These are phyloP conservation scores for Phortica variegata DNA, from an alignment of 1,140 invertebrate genomes.

Conservation along the genomic window DNA sequence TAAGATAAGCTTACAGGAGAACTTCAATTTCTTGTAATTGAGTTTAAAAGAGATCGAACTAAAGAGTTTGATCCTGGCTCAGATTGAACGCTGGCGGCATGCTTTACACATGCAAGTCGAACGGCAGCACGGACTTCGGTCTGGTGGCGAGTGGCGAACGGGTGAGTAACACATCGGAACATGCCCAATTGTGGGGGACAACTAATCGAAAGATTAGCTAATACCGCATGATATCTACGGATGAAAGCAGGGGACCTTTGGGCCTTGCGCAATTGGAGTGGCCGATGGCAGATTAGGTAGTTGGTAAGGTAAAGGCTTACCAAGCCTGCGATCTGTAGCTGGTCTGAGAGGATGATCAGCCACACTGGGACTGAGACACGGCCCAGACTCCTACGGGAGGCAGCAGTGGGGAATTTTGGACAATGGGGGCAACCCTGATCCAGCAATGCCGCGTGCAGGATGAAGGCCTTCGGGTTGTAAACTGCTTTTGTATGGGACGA, in stretches of 20 bases:
- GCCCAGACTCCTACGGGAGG: conserved; percentile 61
- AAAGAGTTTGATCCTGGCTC: conserved; percentile 59
- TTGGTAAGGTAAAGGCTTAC: conserved; percentile 60
- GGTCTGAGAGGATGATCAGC: conserved; percentile 59
- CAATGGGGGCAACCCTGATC: conserved; percentile 58
- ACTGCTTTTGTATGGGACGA: conserved; percentile 32
- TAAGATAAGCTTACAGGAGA: too few species aligned
- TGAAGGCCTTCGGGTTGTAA: conserved; percentile 58
- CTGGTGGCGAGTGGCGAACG: conserved; percentile 45
- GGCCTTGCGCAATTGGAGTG: conserved; percentile 31
- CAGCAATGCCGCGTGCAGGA: conserved; percentile 59
- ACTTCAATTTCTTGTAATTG: too few species aligned
- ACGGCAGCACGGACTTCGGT: conserved; percentile 12
- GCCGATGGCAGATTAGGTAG: conserved; percentile 55
- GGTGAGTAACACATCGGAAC: conserved; percentile 58
- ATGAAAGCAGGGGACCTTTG: too few species aligned
- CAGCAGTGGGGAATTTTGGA: conserved; percentile 59
- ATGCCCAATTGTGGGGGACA: conserved; percentile 50
- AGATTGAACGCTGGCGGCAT: conserved; percentile 58
- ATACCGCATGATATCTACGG: conserved; percentile 39
- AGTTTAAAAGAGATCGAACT: too few species aligned
- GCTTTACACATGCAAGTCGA: conserved; percentile 60
- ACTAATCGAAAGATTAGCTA: conserved; percentile 42
- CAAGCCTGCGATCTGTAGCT: conserved; percentile 59
- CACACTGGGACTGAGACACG: conserved; percentile 62